Percentiles rank a stretch among this genome's conserved stretches.
Conservation (phyloP, 2,888 invertebrate species). For the Drosophila subquinaria region DNA sequence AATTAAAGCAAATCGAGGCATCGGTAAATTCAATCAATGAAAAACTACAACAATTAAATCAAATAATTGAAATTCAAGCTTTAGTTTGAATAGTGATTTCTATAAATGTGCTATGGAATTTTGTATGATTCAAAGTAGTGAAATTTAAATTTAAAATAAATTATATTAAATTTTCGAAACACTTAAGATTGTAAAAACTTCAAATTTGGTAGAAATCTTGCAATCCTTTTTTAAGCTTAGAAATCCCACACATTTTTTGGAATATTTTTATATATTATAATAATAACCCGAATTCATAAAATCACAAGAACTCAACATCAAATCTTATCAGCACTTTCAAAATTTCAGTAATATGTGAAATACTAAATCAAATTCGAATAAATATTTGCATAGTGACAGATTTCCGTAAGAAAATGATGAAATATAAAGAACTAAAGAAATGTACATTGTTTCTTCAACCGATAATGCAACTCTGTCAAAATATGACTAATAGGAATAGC, state of each 20-base stretch:
- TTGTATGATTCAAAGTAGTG: neutral
- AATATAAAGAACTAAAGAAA: too few relatives aligned
- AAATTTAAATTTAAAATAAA: neutral
- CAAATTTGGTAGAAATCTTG: neutral
- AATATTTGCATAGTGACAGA: neutral
- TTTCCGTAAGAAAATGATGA: neutral
- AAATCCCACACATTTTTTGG: too few relatives aligned
- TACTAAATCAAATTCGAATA: neutral
- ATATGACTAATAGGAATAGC: conserved; percentile 41
- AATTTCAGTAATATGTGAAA: neutral
- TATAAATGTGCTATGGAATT: neutral
- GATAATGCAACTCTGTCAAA: conserved; percentile 4
- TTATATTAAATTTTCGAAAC: neutral
- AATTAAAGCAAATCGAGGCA: neutral
- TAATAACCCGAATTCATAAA: too few relatives aligned
- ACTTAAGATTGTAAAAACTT: neutral
- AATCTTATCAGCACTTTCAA: neutral
- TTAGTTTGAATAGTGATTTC: neutral
- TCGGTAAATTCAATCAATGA: neutral
- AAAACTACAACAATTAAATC: conserved; percentile 1
- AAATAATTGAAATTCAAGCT: neutral
- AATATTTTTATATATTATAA: too few relatives aligned
- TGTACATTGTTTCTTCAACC: neutral
- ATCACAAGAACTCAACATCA: too few relatives aligned
- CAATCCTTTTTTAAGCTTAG: neutral